Evolutionary conservation across 2,888 invertebrate species (phyloP).

Genomic region (Monopis laevigella): DNA sequence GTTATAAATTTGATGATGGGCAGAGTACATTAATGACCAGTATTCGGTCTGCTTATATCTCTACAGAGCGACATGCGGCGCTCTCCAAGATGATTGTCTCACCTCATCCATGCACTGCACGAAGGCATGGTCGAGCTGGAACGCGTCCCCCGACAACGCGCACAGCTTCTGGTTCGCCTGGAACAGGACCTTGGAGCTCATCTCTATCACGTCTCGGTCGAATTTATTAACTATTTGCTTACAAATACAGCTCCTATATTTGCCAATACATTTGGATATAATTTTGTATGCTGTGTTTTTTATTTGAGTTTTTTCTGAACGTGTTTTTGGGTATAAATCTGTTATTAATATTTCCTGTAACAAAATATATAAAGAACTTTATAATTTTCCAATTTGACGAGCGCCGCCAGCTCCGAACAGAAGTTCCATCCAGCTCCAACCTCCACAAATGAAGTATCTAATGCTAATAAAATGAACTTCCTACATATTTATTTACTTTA

Average conservation of each 20-base stretch:
- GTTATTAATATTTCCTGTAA: background rate
- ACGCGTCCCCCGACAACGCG: background rate
- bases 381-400: too few species aligned
- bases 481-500: too few species aligned
- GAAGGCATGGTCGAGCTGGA: constrained; percentile 7
- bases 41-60: too few species aligned
- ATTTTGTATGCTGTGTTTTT: background rate
- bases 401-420: too few species aligned
- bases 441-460: too few species aligned
- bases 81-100: background rate
- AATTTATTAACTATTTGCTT: background rate
- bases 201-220: background rate
- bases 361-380: too few species aligned
- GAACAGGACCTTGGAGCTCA: background rate
- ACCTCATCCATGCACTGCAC: constrained; percentile 13
- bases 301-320: background rate
- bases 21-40: too few species aligned
- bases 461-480: too few species aligned
- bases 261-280: background rate
- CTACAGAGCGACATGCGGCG: too few species aligned
- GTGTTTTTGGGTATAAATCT: constrained; percentile 1
- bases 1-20: too few species aligned
- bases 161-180: constrained; percentile 1
- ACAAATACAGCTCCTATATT: background rate
- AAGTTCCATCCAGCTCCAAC: too few species aligned